Base-by-base conservation (phyloP, 1,140 invertebrate species). In the Adoxophyes honmai region DNA sequence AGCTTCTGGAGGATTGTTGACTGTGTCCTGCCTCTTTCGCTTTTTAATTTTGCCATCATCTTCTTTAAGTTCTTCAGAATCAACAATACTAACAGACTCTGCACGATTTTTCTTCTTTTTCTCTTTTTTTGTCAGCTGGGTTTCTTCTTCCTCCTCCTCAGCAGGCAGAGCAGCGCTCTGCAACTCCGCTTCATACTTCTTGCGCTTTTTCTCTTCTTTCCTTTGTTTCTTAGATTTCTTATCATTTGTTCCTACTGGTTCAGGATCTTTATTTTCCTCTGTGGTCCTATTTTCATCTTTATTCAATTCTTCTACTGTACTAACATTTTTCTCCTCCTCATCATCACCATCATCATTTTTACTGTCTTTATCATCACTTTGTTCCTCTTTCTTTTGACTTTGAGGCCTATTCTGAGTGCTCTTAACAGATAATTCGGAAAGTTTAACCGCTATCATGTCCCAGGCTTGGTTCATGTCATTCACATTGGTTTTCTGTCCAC, bases 371-470 rank as follows among this genome's bases (percentile, higher is more conserved):
- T 18, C 14, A 54, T 53, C 44, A 52, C 61, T 69, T 68, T 74
- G 83, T 9, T 60, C 52, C 70, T 70, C 64, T 21, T 34, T 33
- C 9, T 55, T 44, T 37, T 57, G 66, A 54, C 10, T 57, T 14
- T 75, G 66, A 44, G 16, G 16, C 57, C 59, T 76, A 62, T 78
- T 78, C 53, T 67, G 64, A 55, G 71, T 63, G 56, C 75, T 75
- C 18, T 62, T 55, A 75, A 90, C 91, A 35, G 91, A 86, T 66
- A 91, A 79, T 59, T 91, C 91, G 33, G 71, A 35, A 48, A 93
- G 90, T 64, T 94, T 92, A 51, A 89, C 90, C 70, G 95, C 93
- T 60, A 95, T 92, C 64, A 94, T 90, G 36, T 90, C 76, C 94
- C 94, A 95, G 8, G 94, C 92, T 58, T 90, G 90, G 37, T 93